Base-by-base conservation (phyloP, 2,113 vertebrate species). In the Amphilophus citrinellus region DNA sequence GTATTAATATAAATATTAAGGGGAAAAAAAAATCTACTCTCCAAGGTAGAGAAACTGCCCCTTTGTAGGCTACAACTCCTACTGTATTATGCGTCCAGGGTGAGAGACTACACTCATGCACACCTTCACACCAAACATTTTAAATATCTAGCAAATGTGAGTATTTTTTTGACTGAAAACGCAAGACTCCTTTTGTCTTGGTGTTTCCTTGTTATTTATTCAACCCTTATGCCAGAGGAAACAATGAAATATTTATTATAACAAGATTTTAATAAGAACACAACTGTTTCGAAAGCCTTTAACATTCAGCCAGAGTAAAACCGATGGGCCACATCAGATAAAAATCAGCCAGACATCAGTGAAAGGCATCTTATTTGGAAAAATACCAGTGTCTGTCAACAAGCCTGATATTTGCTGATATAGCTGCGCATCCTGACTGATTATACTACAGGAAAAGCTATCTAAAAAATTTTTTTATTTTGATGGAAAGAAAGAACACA, bases 231-330 rank as follows among this genome's bases (percentile, higher is more conserved):
- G 10, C 10, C 27, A 73, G 1, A 17, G 24, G 17, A 73, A 47
- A 73, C 13, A 32, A 73, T 32, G 10, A n/a, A 73, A 73, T n/a
- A 73, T 32, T 73, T 18, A 73, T 53, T 53, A 73, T 15, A 47
- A 39, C 47, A 47, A 7, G 65, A 68, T 68, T 47, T 47, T 18
- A 47, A 20, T 20, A 73, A 32, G 68, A 53, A 53, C 17, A 20
- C 6, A 73, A 13, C 6, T 11, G 66, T 13, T 18, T 73, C 30
- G 53, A 53, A 73, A 20, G 0, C 66, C 24, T 53, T 73, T 53
- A 73, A 53, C 17, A 32, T 13, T 18, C 0, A 1, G 0, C 66
- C 47, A 73, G 44, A 32, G 0, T n/a, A 73, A 73, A 73, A 14
- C 24, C 1, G 3, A 73, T 56, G 47, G 18, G 0, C 32, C 68